Base-by-base conservation (phyloP, 2,797 vertebrate species). In the Discoglossus pictus region DNA sequence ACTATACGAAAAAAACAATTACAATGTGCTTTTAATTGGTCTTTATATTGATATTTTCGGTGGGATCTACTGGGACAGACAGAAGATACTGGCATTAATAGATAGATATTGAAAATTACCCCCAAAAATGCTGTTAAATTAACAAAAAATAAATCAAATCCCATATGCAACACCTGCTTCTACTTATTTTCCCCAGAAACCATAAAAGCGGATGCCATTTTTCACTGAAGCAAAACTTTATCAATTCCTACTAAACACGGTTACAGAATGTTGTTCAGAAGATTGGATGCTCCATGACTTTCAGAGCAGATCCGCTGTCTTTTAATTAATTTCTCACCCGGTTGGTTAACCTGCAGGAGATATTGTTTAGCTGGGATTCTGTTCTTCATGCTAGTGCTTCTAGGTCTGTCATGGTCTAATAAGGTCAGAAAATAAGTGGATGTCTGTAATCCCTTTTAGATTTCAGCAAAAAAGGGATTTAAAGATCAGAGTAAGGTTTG, bases 291-390 rank as follows among this genome's bases (percentile, higher is more conserved):
- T 54, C 34, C 23, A 40, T 42, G 50, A 63, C 36, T 71, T 42
- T 24, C 44, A 51, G 36, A 31, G 38, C 53, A 44, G 68, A 64
- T 59, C 40, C 43, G 52, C 44, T 56, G 36, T 52, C 44, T 71
- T 71, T 71, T 71, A 71, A 71, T 71, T 71, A 71, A 64, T 71
- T 71, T 71, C 38, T 64, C 53, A 55, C 68, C 68, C 27, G 68
- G 61, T 59, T 71, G 68, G 68, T 42, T 71, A 58, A 53, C 53
- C 53, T 39, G 53, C 53, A 64, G 61, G 53, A 71, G 68, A 71
- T 64, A 71, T 65, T 64, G 68, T 71, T 64, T 64, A 70, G 61
- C 53, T 44, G 53, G 68, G 61, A 71, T 71, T 71, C 59, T 71
- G 61, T 59, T 71, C 64, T 71, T 31, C 27, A 59, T 12, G 44